Conservation (phyloP, 37 sponge, comb jelly and placozoan species). For the Sycon ciliatum region DNA sequence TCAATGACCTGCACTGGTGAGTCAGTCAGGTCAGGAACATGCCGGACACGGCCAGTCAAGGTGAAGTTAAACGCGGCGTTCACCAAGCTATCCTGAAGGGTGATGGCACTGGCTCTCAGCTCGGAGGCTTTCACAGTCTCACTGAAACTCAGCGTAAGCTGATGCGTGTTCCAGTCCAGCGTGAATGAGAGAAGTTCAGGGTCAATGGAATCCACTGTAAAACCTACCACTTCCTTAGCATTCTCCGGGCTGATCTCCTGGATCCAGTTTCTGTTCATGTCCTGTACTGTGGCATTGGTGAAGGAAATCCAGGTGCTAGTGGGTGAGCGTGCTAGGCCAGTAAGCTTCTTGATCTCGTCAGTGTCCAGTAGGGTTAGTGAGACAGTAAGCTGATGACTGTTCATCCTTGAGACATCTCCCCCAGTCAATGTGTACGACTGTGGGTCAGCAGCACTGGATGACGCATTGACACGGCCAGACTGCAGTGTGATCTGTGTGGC, state of each 20-base stretch:
- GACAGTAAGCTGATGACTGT: conserved; percentile 46
- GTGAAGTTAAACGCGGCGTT: too few species aligned
- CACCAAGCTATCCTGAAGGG: conserved; percentile 39
- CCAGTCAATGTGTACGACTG: conserved; percentile 53
- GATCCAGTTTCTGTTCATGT: conserved; percentile 53
- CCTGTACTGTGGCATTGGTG: conserved; percentile 33
- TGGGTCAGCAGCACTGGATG: neutral
- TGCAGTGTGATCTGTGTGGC: conserved; percentile 30
- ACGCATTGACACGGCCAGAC: too few species aligned
- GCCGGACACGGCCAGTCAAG: too few species aligned
- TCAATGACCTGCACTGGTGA: neutral
- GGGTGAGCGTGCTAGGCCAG: conserved; percentile 40
- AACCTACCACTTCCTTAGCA: conserved; percentile 28
- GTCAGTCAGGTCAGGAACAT: too few species aligned
- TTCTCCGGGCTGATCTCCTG: neutral
- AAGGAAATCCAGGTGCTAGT: conserved; percentile 53
- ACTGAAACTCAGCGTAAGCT: conserved; percentile 54
- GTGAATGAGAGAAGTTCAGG: conserved; percentile 34
- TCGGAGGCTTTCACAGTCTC: conserved; percentile 61
- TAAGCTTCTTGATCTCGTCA: conserved; percentile 62
- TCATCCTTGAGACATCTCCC: conserved; percentile 35
- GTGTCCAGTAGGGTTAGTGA: conserved; percentile 39
- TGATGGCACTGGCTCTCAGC: conserved; percentile 37
- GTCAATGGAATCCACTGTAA: conserved; percentile 43
- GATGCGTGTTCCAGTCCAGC: conserved; percentile 58